Evolutionary conservation across 2,888 invertebrate species (phyloP).

Genomic region (Diplolepis rosae): DNA sequence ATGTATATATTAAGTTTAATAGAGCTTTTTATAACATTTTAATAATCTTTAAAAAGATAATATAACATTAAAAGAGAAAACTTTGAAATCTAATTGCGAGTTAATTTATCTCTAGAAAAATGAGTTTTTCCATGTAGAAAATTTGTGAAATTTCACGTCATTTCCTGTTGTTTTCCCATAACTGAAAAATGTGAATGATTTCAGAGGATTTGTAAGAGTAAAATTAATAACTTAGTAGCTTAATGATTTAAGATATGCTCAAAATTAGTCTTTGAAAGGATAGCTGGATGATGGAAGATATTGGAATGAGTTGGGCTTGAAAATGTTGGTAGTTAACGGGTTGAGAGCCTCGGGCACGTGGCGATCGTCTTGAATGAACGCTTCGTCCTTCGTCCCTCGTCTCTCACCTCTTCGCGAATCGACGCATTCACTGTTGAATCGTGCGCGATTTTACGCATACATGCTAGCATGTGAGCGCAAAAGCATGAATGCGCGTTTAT

Average conservation of each 20-base stretch:
- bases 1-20: no score
- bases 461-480: conserved; percentile 34
- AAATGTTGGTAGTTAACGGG: conserved; percentile 57
- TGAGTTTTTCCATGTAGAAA: no score
- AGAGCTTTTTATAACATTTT: no score
- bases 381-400: conserved; percentile 47
- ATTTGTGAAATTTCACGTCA: no score
- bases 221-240: no score
- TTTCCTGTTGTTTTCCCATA: no score
- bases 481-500: conserved; percentile 39
- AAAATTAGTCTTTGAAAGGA: background rate
- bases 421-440: conserved; percentile 57
- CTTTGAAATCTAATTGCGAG: no score
- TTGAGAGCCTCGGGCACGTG: conserved; percentile 71
- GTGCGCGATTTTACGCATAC: conserved; percentile 32
- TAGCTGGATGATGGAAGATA: conserved; percentile 10
- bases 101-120: no score
- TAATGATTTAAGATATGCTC: background rate
- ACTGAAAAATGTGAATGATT: no score
- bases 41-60: no score
- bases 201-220: no score
- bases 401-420: conserved; percentile 40
- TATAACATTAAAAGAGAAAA: no score
- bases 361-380: conserved; percentile 70
- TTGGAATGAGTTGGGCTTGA: conserved; percentile 39